Conservation (phyloP, 2,888 invertebrate genomes). For the Pomacea canaliculata region DNA sequence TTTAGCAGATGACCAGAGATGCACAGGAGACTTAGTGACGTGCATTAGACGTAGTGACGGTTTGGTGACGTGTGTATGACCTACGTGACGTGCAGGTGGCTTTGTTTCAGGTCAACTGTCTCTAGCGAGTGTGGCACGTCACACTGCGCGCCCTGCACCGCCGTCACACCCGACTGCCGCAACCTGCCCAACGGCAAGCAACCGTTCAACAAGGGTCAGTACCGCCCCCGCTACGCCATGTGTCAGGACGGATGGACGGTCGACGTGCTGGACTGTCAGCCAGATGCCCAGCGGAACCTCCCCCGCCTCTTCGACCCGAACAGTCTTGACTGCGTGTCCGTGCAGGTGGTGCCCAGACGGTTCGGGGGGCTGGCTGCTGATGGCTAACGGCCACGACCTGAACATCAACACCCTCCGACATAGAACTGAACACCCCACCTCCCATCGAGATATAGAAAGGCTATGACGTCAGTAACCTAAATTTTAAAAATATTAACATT, state of each 20-base stretch:
- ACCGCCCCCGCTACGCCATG: not conserved
- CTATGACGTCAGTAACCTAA: too few species aligned
- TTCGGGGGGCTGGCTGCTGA: slow-evolving; percentile 2
- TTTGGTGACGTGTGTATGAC: too few species aligned
- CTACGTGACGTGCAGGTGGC: too few species aligned
- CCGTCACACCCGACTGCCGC: not conserved
- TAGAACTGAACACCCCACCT: too few species aligned
- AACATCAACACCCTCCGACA: too few species aligned
- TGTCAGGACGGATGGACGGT: not conserved
- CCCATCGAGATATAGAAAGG: too few species aligned
- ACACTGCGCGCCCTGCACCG: not conserved
- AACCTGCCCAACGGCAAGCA: not conserved
- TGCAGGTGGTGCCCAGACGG: not conserved
- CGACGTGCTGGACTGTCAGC: not conserved
- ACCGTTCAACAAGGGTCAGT: not conserved
- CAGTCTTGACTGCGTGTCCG: not conserved
- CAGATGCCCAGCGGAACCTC: not conserved
- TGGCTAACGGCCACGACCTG: too few species aligned
- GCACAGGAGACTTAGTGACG: too few species aligned
- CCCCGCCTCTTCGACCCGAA: not conserved
- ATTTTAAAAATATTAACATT: too few species aligned
- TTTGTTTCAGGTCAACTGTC: too few species aligned
- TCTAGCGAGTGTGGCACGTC: not conserved
- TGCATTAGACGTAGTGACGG: too few species aligned
- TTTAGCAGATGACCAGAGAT: too few species aligned